These are phyloP conservation scores for Trematomus bernacchii DNA, from an alignment of 2,797 vertebrate species.

Conservation along the genomic window DNA sequence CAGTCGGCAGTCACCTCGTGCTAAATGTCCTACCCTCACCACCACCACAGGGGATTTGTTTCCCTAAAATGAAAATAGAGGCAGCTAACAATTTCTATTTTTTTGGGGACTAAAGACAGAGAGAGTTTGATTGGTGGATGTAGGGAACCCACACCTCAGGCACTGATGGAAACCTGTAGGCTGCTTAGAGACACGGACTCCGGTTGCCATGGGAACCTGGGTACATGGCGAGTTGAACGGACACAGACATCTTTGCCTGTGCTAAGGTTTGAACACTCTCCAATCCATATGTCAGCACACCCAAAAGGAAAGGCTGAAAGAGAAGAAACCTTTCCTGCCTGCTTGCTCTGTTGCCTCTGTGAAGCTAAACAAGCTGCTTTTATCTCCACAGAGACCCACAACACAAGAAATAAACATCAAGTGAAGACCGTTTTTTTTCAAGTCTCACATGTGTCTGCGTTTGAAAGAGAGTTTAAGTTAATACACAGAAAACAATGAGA, in stretches of 20 bases:
- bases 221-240: constrained; percentile 42
- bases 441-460: background rate
- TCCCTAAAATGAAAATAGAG: background rate
- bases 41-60: constrained; percentile 20
- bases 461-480: constrained; percentile 4
- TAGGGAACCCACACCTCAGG: constrained; percentile 57
- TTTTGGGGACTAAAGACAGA: background rate
- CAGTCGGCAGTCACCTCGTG: constrained; percentile 59
- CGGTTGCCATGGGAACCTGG: constrained; percentile 75
- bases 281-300: constrained; percentile 64
- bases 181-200: constrained; percentile 62
- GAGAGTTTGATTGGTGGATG: constrained; percentile 9
- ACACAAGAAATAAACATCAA: constrained; percentile 27
- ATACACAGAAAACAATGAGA: constrained; percentile 13
- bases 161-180: constrained; percentile 65
- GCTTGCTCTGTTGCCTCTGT: constrained; percentile 29
- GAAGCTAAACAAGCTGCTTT: constrained; percentile 19
- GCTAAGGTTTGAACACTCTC: constrained; percentile 39
- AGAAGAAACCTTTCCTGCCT: constrained; percentile 44
- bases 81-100: constrained; percentile 21
- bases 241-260: constrained; percentile 55
- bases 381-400: background rate
- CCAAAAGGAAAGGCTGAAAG: constrained; percentile 50
- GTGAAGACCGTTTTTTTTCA: background rate
- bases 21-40: background rate